Evolutionary conservation across 2,797 vertebrate genomes (phyloP).

Genomic region (Spinus pinus): DNA sequence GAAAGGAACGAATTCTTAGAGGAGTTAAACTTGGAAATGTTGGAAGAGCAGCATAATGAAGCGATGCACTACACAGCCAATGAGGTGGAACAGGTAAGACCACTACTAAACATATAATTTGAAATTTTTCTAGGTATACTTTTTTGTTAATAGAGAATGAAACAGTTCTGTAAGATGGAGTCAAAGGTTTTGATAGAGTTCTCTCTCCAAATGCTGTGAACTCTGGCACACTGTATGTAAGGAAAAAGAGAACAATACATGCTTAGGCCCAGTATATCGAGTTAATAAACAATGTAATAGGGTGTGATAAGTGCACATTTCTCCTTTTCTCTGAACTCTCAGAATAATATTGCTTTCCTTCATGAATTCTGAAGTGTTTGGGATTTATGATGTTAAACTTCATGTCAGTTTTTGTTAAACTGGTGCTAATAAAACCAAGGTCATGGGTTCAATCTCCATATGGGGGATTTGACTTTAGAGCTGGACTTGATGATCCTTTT

Average conservation of each 20-base stretch:
- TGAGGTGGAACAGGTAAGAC: conserved; percentile 85
- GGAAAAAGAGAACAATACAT: background rate
- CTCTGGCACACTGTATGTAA: rapidly evolving
- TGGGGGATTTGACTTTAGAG: background rate
- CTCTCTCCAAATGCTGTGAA: background rate
- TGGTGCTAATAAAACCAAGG: background rate
- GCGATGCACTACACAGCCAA: conserved; percentile 77
- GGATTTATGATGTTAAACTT: background rate
- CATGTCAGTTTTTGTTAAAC: background rate
- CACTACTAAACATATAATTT: background rate
- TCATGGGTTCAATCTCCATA: background rate
- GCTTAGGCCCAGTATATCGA: background rate
- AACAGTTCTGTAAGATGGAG: background rate
- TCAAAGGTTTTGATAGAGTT: conserved; percentile 22
- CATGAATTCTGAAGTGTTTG: background rate
- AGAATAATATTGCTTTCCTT: background rate
- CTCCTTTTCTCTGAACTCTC: background rate
- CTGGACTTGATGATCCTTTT: background rate
- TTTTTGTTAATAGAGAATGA: conserved; percentile 12
- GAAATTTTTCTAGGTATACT: background rate
- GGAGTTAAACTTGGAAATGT: conserved; percentile 94
- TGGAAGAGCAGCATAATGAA: conserved; percentile 93
- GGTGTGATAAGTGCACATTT: background rate
- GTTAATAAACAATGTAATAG: background rate
- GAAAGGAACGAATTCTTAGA: conserved; percentile 97